These are phyloP conservation scores for Leptinotarsa undecemlineata DNA, from an alignment of 1,140 invertebrate species.

Conservation along the genomic window DNA sequence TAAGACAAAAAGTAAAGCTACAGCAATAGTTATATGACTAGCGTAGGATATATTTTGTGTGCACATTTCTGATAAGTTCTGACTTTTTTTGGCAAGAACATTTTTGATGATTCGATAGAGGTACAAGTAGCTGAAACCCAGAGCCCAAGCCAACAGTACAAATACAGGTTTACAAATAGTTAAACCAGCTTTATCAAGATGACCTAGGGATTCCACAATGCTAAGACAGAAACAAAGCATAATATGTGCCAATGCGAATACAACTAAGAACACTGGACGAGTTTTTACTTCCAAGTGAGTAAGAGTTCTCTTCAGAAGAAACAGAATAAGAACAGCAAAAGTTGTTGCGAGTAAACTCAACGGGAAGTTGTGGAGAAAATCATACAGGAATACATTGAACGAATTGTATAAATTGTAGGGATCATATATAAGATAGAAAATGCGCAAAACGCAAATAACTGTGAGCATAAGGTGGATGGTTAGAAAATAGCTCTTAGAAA, in stretches of 20 bases:
- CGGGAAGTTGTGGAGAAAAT: slow-evolving; percentile 80
- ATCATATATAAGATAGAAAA: slow-evolving; percentile 86
- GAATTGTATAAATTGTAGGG: slow-evolving; percentile 82
- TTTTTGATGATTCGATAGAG: slow-evolving; percentile 73
- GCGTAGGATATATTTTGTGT: slow-evolving; percentile 74
- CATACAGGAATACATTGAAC: slow-evolving; percentile 76
- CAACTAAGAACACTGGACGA: slow-evolving; percentile 72
- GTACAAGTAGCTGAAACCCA: slow-evolving; percentile 83
- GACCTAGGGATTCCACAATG: slow-evolving; percentile 67
- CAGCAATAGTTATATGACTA: slow-evolving; percentile 83
- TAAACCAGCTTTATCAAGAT: slow-evolving; percentile 53
- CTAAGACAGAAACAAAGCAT: slow-evolving; percentile 78
- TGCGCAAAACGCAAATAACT: slow-evolving; percentile 76
- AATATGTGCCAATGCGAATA: slow-evolving; percentile 74
- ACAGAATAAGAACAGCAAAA: slow-evolving; percentile 83
- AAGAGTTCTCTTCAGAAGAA: slow-evolving; percentile 74
- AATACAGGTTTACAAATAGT: slow-evolving; percentile 78
- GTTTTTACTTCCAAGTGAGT: slow-evolving; percentile 72
- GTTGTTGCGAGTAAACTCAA: slow-evolving; percentile 82
- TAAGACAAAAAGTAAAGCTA: slow-evolving; percentile 79
- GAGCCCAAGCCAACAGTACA: slow-evolving; percentile 74
- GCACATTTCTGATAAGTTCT: slow-evolving; percentile 67
- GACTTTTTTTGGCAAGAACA: slow-evolving; percentile 67
- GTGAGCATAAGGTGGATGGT: slow-evolving; percentile 80
- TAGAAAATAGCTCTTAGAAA: slow-evolving; percentile 82